Evolutionary conservation across 2,797 vertebrate genomes (phyloP), one percentile per base, ranked within the genome.

Genomic region (Anas bernieri): DNA sequence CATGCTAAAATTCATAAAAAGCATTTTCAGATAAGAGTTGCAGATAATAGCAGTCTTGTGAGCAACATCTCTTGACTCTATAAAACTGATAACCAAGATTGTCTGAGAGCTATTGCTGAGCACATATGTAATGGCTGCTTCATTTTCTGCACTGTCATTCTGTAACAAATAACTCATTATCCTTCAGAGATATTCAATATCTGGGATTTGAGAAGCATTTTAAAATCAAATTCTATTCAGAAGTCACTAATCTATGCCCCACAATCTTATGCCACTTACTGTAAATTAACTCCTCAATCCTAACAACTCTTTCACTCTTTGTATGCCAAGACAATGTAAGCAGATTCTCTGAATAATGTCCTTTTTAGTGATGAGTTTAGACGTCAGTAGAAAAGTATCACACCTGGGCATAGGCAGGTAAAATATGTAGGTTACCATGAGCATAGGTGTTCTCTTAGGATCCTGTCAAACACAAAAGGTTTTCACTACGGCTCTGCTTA

Each of bases 1-100:
- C 67, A 92, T 95, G 82, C 62, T 86, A 91, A 95, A 94, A 93
- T 89, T 63, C 77, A 52, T 81, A 88, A 92, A 79, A 96, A 73
- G 39, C 52, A 82, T 95, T 93, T 92, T 86, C 77, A 66, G 90
- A 74, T 88, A 81, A 91, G 76, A 86, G 59, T 33, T 78, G 52
- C 64, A 84, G 88, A 96, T 95, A 93, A 95, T 45, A 77, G 17
- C 25, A 63, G 69, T 89, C 89, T 93, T 1, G 0, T 79, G 93
- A 59, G 67, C 63, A 96, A 67, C 69, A 88, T 91, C 77, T 86
- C 50, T 64, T 77, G 66, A 70, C 39, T 90, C 55, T 54, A 6
- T 76, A 82, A 82, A 92, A 82, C 35, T 69, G 26, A 52, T 96
- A 74, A 17, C 12, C 45, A 63, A 81, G 73, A 75, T 64, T 92